phyloP scores from a whole-genome alignment of 2,113 vertebrate genomes.

The Arenaria interpres region DNA sequence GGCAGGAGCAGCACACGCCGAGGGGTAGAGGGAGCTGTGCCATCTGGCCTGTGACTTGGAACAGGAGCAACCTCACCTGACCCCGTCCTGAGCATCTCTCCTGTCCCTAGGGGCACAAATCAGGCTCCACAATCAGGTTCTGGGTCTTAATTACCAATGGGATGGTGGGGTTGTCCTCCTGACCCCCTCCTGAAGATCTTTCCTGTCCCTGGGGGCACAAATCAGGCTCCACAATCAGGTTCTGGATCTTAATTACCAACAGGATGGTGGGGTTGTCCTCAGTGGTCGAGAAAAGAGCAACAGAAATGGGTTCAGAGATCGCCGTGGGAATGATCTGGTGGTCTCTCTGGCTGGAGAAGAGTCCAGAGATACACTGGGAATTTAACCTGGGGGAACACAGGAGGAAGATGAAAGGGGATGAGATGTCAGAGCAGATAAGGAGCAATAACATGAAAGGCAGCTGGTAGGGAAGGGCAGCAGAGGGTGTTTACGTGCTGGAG shows the following conservation, averaged over 20 bases:
- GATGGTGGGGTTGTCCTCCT: too few relatives aligned
- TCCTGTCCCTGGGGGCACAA: neutral
- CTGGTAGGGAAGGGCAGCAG: neutral
- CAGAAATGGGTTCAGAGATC: neutral
- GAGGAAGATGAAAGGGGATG: accelerated
- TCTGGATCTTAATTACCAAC: accelerated
- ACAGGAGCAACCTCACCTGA: neutral
- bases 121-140: neutral
- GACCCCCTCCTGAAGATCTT: neutral
- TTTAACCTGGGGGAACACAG: neutral
- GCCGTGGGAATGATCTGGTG: neutral
- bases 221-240: accelerated
- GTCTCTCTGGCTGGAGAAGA: neutral
- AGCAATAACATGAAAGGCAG: neutral
- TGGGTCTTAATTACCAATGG: too few relatives aligned
- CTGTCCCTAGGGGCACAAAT: too few relatives aligned
- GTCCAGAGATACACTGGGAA: accelerated
- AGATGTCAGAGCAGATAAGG: neutral
- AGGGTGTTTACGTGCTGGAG: neutral
- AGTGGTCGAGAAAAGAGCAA: accelerated
- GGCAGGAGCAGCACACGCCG: accelerated
- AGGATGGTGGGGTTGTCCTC: neutral
- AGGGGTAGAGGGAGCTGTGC: neutral
- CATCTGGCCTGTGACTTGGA: neutral
- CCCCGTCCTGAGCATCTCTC: too few relatives aligned